Percentiles rank a stretch among this genome's conserved stretches.
Evolutionary conservation across 2,797 vertebrate species (phyloP).

Genomic region (Helostoma temminkii): DNA sequence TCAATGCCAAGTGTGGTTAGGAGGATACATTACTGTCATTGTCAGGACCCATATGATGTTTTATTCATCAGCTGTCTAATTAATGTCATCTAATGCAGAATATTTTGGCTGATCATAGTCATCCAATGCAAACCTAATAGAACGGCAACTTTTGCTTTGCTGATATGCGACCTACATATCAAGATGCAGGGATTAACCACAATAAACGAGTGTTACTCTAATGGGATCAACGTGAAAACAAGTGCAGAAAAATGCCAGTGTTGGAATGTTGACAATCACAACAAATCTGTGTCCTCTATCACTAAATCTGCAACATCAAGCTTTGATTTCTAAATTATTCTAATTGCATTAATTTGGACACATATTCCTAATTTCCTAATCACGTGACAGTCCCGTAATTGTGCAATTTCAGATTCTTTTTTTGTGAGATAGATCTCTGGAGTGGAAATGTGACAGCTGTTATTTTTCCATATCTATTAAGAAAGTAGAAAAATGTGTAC

Average conservation of each 20-base stretch:
- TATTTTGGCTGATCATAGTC: not conserved
- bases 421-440: not conserved
- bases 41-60: too few species aligned
- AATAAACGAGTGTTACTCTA: not conserved
- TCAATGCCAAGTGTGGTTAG: not conserved
- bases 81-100: not conserved
- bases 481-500: too few species aligned
- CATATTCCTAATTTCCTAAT: not conserved
- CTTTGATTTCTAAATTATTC: too few species aligned
- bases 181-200: not conserved
- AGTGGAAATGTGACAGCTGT: not conserved
- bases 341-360: not conserved
- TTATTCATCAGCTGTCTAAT: not conserved
- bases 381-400: not conserved
- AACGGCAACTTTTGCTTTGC: not conserved
- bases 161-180: not conserved
- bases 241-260: constrained; percentile 6
- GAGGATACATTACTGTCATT: too few species aligned
- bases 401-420: not conserved
- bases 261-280: not conserved
- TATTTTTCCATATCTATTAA: too few species aligned
- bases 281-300: too few species aligned
- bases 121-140: not conserved
- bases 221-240: constrained; percentile 10
- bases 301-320: not conserved